A percentile compares a stretch with the other conserved stretches of the same genome.
Evolutionary conservation across 2,113 vertebrate genomes (phyloP).

Genomic region (Rhinoderma darwinii): DNA sequence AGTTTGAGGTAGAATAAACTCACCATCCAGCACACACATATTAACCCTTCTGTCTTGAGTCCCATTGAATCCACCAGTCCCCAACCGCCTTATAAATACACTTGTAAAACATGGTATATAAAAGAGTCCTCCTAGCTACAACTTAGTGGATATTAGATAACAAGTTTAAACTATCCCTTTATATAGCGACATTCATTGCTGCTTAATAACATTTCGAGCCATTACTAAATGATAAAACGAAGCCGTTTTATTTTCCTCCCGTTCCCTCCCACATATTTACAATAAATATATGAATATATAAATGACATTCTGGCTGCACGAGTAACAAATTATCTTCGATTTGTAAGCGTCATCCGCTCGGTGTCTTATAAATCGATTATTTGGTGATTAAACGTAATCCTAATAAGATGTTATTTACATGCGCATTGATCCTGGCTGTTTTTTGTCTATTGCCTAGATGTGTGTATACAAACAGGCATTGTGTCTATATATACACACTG

Average conservation of each 20-base stretch:
- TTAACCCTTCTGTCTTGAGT: slow-evolving; percentile 41
- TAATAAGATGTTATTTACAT: neutral
- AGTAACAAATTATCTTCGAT: neutral
- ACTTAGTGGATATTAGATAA: neutral
- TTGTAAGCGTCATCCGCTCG: neutral
- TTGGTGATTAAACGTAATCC: neutral
- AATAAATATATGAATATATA: neutral
- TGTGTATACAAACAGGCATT: neutral
- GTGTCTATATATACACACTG: slow-evolving; percentile 8
- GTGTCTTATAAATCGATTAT: neutral
- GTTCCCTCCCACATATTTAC: no score
- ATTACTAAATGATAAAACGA: neutral
- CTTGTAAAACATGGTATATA: neutral
- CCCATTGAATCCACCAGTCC: neutral
- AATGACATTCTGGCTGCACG: neutral
- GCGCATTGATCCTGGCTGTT: neutral
- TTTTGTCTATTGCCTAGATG: neutral
- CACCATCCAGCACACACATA: slow-evolving; percentile 45
- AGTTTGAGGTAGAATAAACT: slow-evolving; percentile 60
- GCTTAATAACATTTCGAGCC: neutral
- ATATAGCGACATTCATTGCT: neutral
- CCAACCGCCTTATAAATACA: neutral
- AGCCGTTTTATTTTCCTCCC: neutral
- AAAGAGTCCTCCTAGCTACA: neutral
- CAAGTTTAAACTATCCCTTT: neutral